Conservation (phyloP, 1,140 invertebrate genomes). For the Euwallacea fornicatus region DNA sequence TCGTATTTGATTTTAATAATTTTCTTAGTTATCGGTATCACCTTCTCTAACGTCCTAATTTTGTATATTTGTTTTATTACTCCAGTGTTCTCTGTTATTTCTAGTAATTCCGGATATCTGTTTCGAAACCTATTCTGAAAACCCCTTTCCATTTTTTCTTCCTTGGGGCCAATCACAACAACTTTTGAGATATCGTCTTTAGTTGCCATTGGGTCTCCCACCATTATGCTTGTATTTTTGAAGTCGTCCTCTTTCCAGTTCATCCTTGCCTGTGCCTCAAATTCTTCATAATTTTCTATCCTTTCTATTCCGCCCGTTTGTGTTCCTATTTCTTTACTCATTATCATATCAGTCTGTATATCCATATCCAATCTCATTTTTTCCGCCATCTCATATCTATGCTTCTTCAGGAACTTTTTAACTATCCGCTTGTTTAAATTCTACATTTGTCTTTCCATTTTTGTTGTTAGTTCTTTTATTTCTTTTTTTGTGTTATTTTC, state of each 20-base stretch:
- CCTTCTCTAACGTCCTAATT: neutral
- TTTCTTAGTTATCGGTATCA: neutral
- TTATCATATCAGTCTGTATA: neutral
- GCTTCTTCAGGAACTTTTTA: neutral
- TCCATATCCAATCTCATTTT: neutral
- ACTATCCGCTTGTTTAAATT: neutral
- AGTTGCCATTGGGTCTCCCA: slow-evolving; percentile 8
- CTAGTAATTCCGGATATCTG: slow-evolving; percentile 17
- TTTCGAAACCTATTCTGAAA: slow-evolving; percentile 16
- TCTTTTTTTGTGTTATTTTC: slow-evolving; percentile 7
- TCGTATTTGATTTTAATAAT: slow-evolving; percentile 1
- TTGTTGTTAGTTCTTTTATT: neutral
- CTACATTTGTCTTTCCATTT: neutral
- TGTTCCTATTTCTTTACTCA: neutral
- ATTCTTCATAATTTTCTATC: slow-evolving; percentile 8
- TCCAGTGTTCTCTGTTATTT: slow-evolving; percentile 7
- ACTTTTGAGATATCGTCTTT: slow-evolving; percentile 14
- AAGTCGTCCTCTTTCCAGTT: neutral
- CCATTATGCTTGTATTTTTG: slow-evolving; percentile 9
- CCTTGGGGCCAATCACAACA: slow-evolving; percentile 9
- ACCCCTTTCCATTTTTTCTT: slow-evolving; percentile 10
- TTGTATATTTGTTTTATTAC: slow-evolving; percentile 2
- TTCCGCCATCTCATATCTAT: neutral
- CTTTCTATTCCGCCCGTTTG: neutral
- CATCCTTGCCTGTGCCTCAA: neutral